Evolutionary conservation across 2,797 vertebrate species (phyloP).

Genomic region (Intellagama lesueurii): DNA sequence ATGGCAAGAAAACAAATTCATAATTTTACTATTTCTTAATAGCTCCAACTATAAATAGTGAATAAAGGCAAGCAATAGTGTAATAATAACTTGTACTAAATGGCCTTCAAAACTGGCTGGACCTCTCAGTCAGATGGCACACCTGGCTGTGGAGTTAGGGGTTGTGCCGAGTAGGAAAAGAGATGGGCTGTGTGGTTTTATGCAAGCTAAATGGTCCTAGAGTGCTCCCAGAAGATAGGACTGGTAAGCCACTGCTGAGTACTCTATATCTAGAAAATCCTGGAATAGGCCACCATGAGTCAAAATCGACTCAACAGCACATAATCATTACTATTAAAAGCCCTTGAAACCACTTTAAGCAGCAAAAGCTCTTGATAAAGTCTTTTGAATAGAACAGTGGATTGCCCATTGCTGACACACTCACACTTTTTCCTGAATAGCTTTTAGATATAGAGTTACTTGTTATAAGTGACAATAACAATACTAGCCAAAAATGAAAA

Average conservation of each 20-base stretch:
- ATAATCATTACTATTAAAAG: too few relatives aligned
- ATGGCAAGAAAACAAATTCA: neutral
- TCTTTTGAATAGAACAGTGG: slow-evolving; percentile 2
- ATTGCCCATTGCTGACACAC: neutral
- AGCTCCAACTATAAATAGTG: neutral
- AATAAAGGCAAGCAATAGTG: neutral
- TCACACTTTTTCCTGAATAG: neutral
- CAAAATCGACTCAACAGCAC: too few relatives aligned
- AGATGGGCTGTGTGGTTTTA: too few relatives aligned
- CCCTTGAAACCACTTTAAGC: neutral
- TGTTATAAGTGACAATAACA: slow-evolving; percentile 1
- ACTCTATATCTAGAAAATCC: too few relatives aligned
- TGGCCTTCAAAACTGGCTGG: neutral
- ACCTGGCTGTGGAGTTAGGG: too few relatives aligned
- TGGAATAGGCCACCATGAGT: too few relatives aligned
- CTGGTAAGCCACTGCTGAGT: too few relatives aligned
- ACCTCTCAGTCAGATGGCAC: too few relatives aligned
- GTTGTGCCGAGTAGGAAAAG: too few relatives aligned
- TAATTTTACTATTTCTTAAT: neutral
- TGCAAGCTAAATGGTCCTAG: too few relatives aligned
- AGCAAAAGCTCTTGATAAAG: neutral
- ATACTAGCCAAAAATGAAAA: neutral
- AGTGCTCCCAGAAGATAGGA: too few relatives aligned
- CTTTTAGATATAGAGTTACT: neutral
- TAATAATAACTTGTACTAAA: neutral